Percentiles rank a stretch among this genome's conserved stretches.
These are phyloP conservation scores for Drosophila mojavensis DNA, from an alignment of 1,140 invertebrate species.

Conservation along the genomic window DNA sequence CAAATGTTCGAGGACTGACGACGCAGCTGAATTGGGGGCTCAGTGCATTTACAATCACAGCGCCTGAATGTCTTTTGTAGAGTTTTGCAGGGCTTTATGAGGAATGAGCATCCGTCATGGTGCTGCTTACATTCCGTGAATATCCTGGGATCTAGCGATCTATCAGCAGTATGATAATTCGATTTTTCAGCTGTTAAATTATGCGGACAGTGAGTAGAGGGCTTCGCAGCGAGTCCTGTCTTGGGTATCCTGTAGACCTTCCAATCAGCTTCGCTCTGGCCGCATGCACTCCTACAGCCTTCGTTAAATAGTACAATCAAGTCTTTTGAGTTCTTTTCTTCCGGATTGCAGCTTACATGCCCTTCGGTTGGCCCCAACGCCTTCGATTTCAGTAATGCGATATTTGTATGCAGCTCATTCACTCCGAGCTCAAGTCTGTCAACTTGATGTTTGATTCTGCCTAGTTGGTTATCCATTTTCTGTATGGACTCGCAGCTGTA, in stretches of 20 bases:
- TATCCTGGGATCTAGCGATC: not conserved
- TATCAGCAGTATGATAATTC: not conserved
- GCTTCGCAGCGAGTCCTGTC: not conserved
- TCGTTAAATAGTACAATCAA: not conserved
- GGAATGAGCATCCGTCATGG: not conserved
- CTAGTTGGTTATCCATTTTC: not conserved
- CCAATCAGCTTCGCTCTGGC: not conserved
- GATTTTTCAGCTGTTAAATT: no score
- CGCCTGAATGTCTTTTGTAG: no score
- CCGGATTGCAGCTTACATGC: not conserved
- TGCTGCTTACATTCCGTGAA: not conserved
- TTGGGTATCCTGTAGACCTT: not conserved
- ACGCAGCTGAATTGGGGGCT: not conserved
- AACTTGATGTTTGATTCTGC: not conserved
- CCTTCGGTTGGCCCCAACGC: no score
- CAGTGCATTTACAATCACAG: no score
- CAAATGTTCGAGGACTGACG: conserved; percentile 30
- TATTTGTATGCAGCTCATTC: not conserved
- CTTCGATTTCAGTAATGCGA: not conserved
- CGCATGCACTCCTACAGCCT: not conserved
- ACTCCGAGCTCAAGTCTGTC: not conserved
- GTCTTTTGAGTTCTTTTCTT: not conserved
- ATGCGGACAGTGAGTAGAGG: no score
- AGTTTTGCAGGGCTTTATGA: no score
- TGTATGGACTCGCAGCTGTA: not conserved